Conservation (phyloP, 2,888 invertebrate genomes). For the Catocala sponsa region DNA sequence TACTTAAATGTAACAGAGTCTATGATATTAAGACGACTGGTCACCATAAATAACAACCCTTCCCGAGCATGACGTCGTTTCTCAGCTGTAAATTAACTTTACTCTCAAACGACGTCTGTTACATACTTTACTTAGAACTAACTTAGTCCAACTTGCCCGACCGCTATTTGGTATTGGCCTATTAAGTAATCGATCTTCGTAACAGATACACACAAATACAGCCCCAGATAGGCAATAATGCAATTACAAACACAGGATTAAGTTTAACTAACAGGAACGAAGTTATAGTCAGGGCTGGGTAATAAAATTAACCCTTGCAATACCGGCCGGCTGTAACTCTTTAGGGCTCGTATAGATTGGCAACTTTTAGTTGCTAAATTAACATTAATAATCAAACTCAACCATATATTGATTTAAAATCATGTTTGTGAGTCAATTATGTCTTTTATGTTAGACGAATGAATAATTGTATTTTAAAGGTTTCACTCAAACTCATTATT, state of each 20-base stretch:
- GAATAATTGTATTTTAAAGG: too few relatives aligned
- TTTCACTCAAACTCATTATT: too few relatives aligned
- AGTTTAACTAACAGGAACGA: constrained; percentile 45
- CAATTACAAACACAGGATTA: constrained; percentile 48
- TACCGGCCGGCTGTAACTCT: constrained; percentile 19
- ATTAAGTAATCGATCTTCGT: constrained; percentile 22
- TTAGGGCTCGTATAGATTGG: constrained; percentile 4
- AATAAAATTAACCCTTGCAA: constrained; percentile 53
- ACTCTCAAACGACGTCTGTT: neutral
- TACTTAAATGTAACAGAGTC: too few relatives aligned
- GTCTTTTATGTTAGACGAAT: too few relatives aligned
- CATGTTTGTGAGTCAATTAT: too few relatives aligned
- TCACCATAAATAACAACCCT: too few relatives aligned
- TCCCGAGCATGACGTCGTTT: too few relatives aligned
- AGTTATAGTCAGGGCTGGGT: constrained; percentile 46
- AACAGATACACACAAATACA: constrained; percentile 27
- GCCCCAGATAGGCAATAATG: constrained; percentile 35
- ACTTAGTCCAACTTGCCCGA: neutral
- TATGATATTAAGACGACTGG: too few relatives aligned
- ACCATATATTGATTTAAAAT: too few relatives aligned
- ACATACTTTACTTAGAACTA: neutral
- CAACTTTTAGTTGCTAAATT: neutral
- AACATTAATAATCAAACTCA: too few relatives aligned
- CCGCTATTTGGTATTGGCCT: neutral
- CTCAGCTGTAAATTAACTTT: neutral